Evolutionary conservation across 2,113 vertebrate genomes (phyloP), one percentile per base, ranked within the genome.

Genomic region (Peromyscus californicus): DNA sequence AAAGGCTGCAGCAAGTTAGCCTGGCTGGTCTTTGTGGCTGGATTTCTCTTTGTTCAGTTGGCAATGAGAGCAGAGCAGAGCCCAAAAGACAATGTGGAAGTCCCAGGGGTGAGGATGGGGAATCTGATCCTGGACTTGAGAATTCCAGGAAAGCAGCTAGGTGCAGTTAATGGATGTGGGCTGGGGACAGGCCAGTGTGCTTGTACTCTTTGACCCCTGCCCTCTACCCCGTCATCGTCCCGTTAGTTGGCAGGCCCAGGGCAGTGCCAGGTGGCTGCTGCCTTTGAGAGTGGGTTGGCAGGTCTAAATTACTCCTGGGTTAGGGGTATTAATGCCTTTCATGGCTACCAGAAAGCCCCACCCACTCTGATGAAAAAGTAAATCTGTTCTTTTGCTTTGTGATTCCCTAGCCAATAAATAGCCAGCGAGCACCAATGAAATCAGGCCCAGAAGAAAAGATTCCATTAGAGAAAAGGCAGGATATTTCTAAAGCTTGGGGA

Each of bases 11-110:
- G 74, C 21, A 11, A 67, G 54, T 89, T 39, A 17, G 74, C 85
- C 1, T 2, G 31, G 24, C 88, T 72, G 74, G 80, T 91, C 63
- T 97, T 93, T 89, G 94, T 15, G 36, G 42, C 72, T 97, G 82
- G 86, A 39, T 96, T 98, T 97, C 95, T 91, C 92, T 92, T 92
- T 96, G 93, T 92, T 90, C 45, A 36, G 86, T 79, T 57, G 39
- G 86, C 65, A 87, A 36, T n/a, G 74, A 57, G 92, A 97, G 94
- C 76, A 78, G 95, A 97, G 75, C 96, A 26, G 74, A 96, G 75
- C 89, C 54, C 80, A 92, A 22, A 51, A 96, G 78, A 97, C 83
- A 95, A 85, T 0, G 61, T 57, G 80, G 76, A 78, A 88, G 63
- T 85, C 94, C 92, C 96, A 90, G 90, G 93, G 93, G 67, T 0